Evolutionary conservation across 2,888 invertebrate genomes (phyloP).

Genomic region (Noctua janthe): DNA sequence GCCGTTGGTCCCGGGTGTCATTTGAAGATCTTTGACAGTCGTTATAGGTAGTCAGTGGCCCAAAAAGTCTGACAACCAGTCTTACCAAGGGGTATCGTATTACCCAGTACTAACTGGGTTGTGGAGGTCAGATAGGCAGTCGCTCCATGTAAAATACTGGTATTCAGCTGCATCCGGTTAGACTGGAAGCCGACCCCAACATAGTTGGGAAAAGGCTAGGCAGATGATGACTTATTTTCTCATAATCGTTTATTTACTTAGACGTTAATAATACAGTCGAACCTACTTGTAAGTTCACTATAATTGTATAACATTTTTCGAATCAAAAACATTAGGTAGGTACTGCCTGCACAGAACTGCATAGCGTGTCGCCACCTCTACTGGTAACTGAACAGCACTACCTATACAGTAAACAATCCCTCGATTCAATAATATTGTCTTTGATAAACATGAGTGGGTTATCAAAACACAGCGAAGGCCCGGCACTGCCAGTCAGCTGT

Average conservation of each 20-base stretch:
- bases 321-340: background rate
- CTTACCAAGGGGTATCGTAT: too few species aligned
- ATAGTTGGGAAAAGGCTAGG: too few species aligned
- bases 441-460: background rate
- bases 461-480: constrained; percentile 27
- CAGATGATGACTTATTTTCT: background rate
- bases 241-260: background rate
- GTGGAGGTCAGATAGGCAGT: too few species aligned
- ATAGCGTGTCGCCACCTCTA: background rate
- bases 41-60: too few species aligned
- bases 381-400: background rate
- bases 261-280: too few species aligned
- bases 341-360: background rate
- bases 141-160: too few species aligned
- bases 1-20: too few species aligned
- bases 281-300: background rate
- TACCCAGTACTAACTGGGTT: too few species aligned
- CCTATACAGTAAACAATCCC: background rate
- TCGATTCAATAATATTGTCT: constrained; percentile 3
- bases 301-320: background rate
- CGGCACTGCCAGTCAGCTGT: constrained; percentile 67
- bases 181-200: too few species aligned
- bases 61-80: too few species aligned
- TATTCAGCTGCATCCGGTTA: too few species aligned
- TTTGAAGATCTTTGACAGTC: too few species aligned